phyloP scores from a whole-genome alignment of 2,888 invertebrate genomes.

The Euzophera pinguis region DNA sequence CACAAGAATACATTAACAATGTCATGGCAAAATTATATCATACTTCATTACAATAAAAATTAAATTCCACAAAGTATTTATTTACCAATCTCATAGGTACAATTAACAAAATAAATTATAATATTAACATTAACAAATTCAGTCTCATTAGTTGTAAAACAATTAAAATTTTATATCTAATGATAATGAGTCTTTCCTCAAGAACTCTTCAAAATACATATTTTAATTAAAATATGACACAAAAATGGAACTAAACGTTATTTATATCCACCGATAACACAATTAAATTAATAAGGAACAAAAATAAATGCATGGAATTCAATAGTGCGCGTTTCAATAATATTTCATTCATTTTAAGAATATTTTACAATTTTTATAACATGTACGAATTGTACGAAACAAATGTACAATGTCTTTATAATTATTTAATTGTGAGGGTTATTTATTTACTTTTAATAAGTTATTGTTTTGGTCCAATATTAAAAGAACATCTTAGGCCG shows the following conservation, averaged over 20 bases:
- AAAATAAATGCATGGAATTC: slow-evolving; percentile 28
- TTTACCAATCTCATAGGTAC: slow-evolving; percentile 32
- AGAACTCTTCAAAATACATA: slow-evolving; percentile 41
- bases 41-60: slow-evolving; percentile 23
- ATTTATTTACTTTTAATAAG: background rate
- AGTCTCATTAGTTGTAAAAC: slow-evolving; percentile 74
- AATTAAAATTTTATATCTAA: slow-evolving; percentile 47
- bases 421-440: background rate
- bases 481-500: slow-evolving; percentile 9
- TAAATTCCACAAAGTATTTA: slow-evolving; percentile 24
- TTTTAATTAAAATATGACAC: slow-evolving; percentile 36
- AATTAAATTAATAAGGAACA: slow-evolving; percentile 21
- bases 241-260: slow-evolving; percentile 30
- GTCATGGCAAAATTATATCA: slow-evolving; percentile 26
- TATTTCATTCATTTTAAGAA: slow-evolving; percentile 13
- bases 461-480: slow-evolving; percentile 5
- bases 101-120: slow-evolving; percentile 63
- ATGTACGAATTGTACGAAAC: background rate
- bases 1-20: slow-evolving; percentile 20
- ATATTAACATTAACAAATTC: slow-evolving; percentile 72
- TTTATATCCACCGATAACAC: background rate
- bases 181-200: slow-evolving; percentile 53
- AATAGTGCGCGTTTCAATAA: slow-evolving; percentile 14
- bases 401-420: slow-evolving; percentile 11
- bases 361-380: slow-evolving; percentile 17